Evolutionary conservation across 2,797 vertebrate species (phyloP).

Genomic region (Sorex maritimensis): DNA sequence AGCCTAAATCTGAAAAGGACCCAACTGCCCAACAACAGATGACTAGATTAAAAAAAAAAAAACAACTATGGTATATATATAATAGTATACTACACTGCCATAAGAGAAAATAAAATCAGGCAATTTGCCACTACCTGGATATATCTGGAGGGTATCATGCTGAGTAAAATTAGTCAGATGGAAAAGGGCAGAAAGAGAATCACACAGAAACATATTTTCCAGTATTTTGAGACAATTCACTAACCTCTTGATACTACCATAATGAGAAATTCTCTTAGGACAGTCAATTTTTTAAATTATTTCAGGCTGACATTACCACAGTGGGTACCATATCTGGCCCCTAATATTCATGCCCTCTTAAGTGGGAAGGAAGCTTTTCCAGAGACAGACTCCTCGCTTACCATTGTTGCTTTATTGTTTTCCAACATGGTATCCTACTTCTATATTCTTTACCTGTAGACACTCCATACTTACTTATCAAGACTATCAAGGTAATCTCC

Average conservation of each 20-base stretch:
- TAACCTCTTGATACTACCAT: background rate
- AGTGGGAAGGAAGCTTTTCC: background rate
- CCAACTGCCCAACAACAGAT: too few relatives aligned
- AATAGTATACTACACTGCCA: too few relatives aligned
- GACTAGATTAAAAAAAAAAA: too few relatives aligned
- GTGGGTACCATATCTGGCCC: background rate
- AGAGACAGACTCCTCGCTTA: background rate
- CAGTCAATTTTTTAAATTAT: background rate
- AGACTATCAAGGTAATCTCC: background rate
- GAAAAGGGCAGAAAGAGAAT: too few relatives aligned
- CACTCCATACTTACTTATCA: background rate
- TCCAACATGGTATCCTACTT: background rate
- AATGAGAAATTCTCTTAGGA: background rate
- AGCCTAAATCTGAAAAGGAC: too few relatives aligned
- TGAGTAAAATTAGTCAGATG: too few relatives aligned
- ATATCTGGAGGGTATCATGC: too few relatives aligned
- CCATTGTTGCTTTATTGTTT: background rate
- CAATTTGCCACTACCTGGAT: too few relatives aligned
- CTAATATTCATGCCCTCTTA: background rate
- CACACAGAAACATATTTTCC: background rate
- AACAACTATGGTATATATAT: too few relatives aligned
- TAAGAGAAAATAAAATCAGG: too few relatives aligned
- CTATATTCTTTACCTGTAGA: background rate
- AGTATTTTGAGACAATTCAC: background rate
- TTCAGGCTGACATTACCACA: background rate